phyloP scores from a whole-genome alignment of 64 coral and sea anemone genomes.

The Cladopsammia gracilis region DNA sequence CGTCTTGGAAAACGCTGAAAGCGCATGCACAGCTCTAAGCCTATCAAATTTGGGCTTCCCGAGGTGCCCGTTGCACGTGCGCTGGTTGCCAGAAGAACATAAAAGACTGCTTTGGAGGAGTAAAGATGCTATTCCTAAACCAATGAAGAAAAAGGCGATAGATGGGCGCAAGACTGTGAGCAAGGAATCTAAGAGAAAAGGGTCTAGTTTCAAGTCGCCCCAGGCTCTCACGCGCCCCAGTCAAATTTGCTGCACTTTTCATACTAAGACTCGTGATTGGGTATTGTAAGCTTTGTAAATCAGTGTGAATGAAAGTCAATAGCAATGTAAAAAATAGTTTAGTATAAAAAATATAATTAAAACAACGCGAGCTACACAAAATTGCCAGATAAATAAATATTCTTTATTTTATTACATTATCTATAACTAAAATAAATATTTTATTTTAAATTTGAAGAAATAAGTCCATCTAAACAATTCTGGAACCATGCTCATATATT shows the following conservation, averaged over 20 bases:
- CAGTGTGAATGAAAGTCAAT: neutral
- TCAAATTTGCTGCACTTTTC: conserved; percentile 40
- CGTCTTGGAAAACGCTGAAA: conserved; percentile 37
- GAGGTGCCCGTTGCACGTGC: conserved; percentile 5
- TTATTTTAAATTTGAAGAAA: neutral
- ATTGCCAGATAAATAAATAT: neutral
- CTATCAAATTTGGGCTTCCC: conserved; percentile 50
- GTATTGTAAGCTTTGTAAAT: neutral
- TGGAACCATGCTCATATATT: neutral
- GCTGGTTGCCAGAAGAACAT: conserved; percentile 15
- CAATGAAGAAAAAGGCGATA: neutral
- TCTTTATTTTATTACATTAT: neutral
- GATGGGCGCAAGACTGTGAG: neutral
- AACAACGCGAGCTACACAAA: neutral
- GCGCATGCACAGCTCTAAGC: conserved; percentile 22
- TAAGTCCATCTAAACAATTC: neutral
- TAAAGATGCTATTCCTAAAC: conserved; percentile 29
- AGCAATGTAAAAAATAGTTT: too few species aligned
- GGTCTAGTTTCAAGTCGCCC: neutral
- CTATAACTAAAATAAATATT: neutral
- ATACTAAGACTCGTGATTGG: neutral
- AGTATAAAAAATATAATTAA: neutral
- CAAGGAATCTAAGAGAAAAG: neutral
- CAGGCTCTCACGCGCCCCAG: conserved; percentile 36
- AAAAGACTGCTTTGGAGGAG: conserved; percentile 34